Evolutionary conservation across 1,140 invertebrate genomes (phyloP).

Genomic region (Uloborus diversus): DNA sequence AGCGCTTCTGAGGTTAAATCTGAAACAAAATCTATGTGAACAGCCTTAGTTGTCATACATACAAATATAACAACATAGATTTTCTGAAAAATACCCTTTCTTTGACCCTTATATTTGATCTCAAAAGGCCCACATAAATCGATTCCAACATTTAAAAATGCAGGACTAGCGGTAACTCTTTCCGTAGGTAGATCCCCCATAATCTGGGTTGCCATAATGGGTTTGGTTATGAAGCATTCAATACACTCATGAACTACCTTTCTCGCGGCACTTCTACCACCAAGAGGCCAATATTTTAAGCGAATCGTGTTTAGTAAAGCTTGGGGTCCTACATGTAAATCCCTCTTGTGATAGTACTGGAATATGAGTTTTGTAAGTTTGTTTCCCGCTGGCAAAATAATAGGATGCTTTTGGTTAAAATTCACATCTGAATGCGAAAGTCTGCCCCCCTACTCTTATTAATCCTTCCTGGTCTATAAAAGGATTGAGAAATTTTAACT

Average conservation of each 20-base stretch:
- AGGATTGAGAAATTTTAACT: conserved; percentile 57
- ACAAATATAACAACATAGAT: not conserved
- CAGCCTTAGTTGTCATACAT: not conserved
- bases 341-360: not conserved
- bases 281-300: conserved; percentile 11
- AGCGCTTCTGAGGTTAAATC: not conserved
- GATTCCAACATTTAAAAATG: not conserved
- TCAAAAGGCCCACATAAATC: not conserved
- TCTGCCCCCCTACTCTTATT: conserved; percentile 46
- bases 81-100: not conserved
- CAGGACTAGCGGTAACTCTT: not conserved
- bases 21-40: not conserved
- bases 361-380: conserved; percentile 10
- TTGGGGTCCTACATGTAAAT: conserved; percentile 4
- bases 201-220: not conserved
- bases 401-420: conserved; percentile 1
- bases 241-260: not conserved
- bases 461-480: conserved; percentile 63
- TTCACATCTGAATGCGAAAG: not conserved
- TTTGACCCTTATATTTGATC: not conserved
- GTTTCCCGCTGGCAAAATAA: not conserved
- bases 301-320: not conserved
- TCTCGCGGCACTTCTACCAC: not conserved
- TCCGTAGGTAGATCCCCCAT: not conserved
- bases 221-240: not conserved